Evolutionary conservation across 2,797 vertebrate species (phyloP), one percentile per base, ranked within the genome.

Genomic region (Schizothorax lantsangensis): DNA sequence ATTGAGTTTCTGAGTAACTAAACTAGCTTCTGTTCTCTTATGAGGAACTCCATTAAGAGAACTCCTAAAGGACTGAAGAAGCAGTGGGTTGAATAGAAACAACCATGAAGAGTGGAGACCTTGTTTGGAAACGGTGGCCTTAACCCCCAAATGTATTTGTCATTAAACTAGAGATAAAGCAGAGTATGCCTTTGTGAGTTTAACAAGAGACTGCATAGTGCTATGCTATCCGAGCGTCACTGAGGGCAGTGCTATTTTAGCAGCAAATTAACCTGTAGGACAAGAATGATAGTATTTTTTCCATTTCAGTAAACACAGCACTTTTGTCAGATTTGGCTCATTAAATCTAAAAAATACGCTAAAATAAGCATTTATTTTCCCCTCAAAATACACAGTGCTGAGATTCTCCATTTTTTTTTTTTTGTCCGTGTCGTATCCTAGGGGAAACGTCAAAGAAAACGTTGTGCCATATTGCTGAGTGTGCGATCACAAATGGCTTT

Each of bases 221-320:
- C 10, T 40, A 36, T 79, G 74, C 10, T 40, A 36, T 38, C 64
- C 7, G 6, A 72, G 30, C 6, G 1, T 73, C 8, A 84, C 82
- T 49, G 17, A 45, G 64, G 62, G 33, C 38, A 54, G 21, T 26
- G 3, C 21, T 84, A 54, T 38, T 69, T 85, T 69, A 79, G 62
- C 47, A 62, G 59, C 54, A 86, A 86, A 86, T 81, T 64, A 74
- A 86, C 84, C 69, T 40, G 69, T 52, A 52, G 68, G 57, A 86
- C 68, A 74, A 64, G 68, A 74, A 66, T 30, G 30, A 47, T 52
- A 81, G 69, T 66, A 74, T 64, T 74, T 80, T 79, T 30, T 30
- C 75, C 15, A 36, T 64, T 66, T 86, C 78, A 73, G 77, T 80
- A 81, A 86, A 80, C 84, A 64, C 78, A 86, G 79, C 79, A 81